Conservation (phyloP, 2,113 vertebrate species). For the Nannospalax galili region DNA sequence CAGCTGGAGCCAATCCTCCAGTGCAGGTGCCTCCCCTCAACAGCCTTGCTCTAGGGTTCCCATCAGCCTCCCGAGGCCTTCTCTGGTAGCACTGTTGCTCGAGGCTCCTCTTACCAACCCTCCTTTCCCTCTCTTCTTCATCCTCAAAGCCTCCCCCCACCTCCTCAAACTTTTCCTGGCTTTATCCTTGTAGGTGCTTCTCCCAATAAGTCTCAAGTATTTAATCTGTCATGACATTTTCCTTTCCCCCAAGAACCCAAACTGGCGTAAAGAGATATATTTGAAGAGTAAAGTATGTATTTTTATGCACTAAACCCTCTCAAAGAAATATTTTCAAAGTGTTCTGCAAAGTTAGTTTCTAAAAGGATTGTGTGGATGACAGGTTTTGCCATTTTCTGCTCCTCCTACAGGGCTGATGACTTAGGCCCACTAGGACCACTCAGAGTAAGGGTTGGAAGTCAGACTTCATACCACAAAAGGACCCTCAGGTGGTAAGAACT, state of each 20-base stretch:
- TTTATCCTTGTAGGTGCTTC: not conserved
- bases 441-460: not conserved
- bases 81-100: not conserved
- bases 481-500: not conserved
- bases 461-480: not conserved
- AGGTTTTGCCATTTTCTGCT: slow-evolving; percentile 17
- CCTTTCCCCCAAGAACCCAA: not conserved
- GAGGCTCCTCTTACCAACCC: not conserved
- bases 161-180: not conserved
- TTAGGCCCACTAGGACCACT: not conserved
- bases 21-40: not conserved
- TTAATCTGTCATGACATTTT: not conserved
- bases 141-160: not conserved
- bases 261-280: not conserved
- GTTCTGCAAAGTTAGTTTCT: not conserved
- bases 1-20: not conserved
- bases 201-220: not conserved
- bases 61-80: not conserved
- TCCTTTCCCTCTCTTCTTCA: not conserved
- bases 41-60: too few relatives aligned
- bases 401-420: not conserved
- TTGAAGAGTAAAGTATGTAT: not conserved
- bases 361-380: not conserved
- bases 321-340: slow-evolving; percentile 6
- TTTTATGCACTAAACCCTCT: not conserved